Evolutionary conservation across 2,888 invertebrate genomes (phyloP).

Genomic region (Sphaerophoria rueppellii): DNA sequence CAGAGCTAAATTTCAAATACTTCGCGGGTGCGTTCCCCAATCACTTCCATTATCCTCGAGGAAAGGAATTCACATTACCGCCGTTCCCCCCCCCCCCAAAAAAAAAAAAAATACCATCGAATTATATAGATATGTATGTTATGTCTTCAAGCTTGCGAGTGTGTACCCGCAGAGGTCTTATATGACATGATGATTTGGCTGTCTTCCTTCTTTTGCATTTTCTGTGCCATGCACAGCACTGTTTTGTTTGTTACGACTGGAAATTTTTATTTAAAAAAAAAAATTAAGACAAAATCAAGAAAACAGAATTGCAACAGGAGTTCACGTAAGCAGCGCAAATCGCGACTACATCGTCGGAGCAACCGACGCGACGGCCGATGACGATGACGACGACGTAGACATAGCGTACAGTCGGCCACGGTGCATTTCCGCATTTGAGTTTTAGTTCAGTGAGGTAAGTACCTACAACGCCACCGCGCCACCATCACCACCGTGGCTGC

Average conservation of each 20-base stretch:
- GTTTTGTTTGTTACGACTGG: slow-evolving; percentile 68
- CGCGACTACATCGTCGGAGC: too few species aligned
- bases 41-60: slow-evolving; percentile 59
- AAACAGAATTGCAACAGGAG: slow-evolving; percentile 49
- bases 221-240: slow-evolving; percentile 67
- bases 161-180: slow-evolving; percentile 53
- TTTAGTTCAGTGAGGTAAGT: slow-evolving; percentile 69
- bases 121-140: slow-evolving; percentile 17
- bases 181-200: slow-evolving; percentile 51
- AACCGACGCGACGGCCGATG: neutral
- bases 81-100: too few species aligned
- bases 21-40: slow-evolving; percentile 64
- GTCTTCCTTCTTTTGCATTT: slow-evolving; percentile 61
- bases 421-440: slow-evolving; percentile 71
- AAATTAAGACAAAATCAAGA: slow-evolving; percentile 1
- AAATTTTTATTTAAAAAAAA: slow-evolving; percentile 43
- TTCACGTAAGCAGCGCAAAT: slow-evolving; percentile 66
- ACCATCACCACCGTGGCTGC: too few species aligned
- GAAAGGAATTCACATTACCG: slow-evolving; percentile 42
- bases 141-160: slow-evolving; percentile 14
- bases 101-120: slow-evolving; percentile 40
- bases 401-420: slow-evolving; percentile 27
- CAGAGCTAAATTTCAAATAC: slow-evolving; percentile 30
- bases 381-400: neutral
- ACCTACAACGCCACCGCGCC: slow-evolving; percentile 35